Evolutionary conservation across 1,140 invertebrate species (phyloP).

Genomic region (Pseudomyrmex flavicornis): DNA sequence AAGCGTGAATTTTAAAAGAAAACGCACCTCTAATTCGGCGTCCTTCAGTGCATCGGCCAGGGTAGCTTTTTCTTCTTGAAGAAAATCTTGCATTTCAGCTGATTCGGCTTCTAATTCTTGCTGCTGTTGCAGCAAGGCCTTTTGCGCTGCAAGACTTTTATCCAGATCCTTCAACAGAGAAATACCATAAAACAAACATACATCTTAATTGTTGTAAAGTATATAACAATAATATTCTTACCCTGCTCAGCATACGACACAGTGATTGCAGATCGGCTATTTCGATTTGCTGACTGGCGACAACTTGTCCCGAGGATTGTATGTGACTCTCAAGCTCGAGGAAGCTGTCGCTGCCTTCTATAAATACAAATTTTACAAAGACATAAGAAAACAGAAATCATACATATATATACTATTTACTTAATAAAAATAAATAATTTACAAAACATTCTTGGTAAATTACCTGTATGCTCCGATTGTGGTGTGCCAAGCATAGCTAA

Average conservation of each 20-base stretch:
- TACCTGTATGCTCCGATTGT: constrained; percentile 79
- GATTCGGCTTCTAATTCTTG: constrained; percentile 90
- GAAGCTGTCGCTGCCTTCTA: constrained; percentile 88
- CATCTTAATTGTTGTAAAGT: not conserved
- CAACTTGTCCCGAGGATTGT: constrained; percentile 90
- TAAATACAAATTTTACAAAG: constrained; percentile 39
- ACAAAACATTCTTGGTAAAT: constrained; percentile 2
- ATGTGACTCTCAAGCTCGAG: constrained; percentile 91
- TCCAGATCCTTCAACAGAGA: constrained; percentile 87
- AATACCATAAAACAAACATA: not conserved
- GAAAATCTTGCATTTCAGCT: constrained; percentile 91
- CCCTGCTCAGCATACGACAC: constrained; percentile 88
- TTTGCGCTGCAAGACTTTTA: constrained; percentile 88
- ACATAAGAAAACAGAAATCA: no score
- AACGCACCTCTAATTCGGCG: constrained; percentile 88
- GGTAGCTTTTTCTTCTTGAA: constrained; percentile 91
- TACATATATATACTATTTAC: no score
- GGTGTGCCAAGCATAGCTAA: constrained; percentile 88
- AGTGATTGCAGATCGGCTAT: constrained; percentile 89
- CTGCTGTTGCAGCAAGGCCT: constrained; percentile 89
- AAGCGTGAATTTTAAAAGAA: not conserved
- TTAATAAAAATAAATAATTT: no score
- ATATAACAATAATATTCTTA: constrained; percentile 73
- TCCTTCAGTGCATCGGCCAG: constrained; percentile 91
- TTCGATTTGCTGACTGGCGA: constrained; percentile 91